Evolutionary conservation across 2,888 invertebrate genomes (phyloP).

Genomic region (Eupithecia vulgata): DNA sequence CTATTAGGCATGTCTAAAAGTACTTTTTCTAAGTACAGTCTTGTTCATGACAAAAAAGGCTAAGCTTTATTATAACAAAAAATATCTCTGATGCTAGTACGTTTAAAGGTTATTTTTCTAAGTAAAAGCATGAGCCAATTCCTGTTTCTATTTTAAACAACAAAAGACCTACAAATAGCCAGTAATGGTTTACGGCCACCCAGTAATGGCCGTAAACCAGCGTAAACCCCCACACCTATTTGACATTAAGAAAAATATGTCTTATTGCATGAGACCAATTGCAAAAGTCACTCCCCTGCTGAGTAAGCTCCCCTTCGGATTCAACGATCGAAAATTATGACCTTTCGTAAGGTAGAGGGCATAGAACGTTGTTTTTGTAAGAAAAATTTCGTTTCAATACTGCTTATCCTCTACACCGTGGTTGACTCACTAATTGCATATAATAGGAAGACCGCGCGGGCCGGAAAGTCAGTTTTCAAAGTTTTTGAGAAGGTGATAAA

Average conservation of each 20-base stretch:
- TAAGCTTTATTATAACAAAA: too few relatives aligned
- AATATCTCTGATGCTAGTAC: too few relatives aligned
- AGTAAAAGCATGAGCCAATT: background rate
- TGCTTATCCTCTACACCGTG: background rate
- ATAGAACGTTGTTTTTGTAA: conserved; percentile 2
- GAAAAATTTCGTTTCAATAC: background rate
- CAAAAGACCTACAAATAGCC: conserved; percentile 40
- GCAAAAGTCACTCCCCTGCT: conserved; percentile 62
- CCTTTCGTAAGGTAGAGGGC: conserved; percentile 52
- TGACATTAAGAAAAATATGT: conserved; percentile 65
- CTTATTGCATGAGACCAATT: conserved; percentile 67
- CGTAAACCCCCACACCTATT: conserved; percentile 54
- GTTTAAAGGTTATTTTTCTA: too few relatives aligned
- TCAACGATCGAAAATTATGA: conserved; percentile 68
- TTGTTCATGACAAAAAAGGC: too few relatives aligned
- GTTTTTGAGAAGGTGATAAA: background rate
- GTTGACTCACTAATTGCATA: background rate
- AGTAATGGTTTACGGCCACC: too few relatives aligned
- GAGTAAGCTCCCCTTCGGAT: conserved; percentile 61
- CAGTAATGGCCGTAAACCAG: conserved; percentile 46
- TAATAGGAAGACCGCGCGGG: background rate
- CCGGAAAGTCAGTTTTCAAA: background rate
- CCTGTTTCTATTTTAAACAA: conserved; percentile 10
- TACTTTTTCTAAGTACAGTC: too few relatives aligned
- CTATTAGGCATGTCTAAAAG: background rate